Base-by-base conservation (phyloP, 1,140 invertebrate genomes). In the Ptiloglossa arizonensis region DNA sequence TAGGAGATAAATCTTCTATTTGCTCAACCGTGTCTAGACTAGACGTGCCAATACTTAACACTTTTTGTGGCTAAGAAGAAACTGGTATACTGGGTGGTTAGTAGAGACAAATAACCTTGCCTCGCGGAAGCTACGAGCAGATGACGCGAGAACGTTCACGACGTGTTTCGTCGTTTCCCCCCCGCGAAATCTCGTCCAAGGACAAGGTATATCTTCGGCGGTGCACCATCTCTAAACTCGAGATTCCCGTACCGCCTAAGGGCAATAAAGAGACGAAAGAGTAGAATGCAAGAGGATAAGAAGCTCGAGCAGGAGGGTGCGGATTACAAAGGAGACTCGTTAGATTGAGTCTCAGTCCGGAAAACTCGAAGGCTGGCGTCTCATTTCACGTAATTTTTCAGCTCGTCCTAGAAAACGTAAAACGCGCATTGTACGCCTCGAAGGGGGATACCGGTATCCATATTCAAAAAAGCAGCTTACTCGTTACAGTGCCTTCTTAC, bases 291-390 rank as follows among this genome's bases (percentile, higher is more conserved):
- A 17, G 59, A 27, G 71, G 46, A 64, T 73, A 73, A 73, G 52
- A 57, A 69, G 41, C 67, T 54, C 17, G 17, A 5, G 6, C 24
- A 8, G 19, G 11, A n/a, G 44, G 8, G 46, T 11, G 48, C 8
- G 48, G 60, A 73, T 64, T 32, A 48, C 60, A 29, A 73, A 52
- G 60, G 19, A 64, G 71, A 15, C 71, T 73, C 60, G 71, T 73
- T 73, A 73, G 71, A 73, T 73, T 73, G 71, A 73, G 71, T 73
- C 64, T 52, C 69, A 22, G 32, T 56, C 1, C 11, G 38, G 22
- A 32, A 38, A 56, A 11, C 52, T 29, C 24, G 24, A 50, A 38
- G 56, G 15, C 56, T 11, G 32, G 29, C 44, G 46, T 32, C 70
- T 63, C 46, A 48, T 64, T 72, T 73, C 32, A 64, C 46, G 48